Evolutionary conservation across 2,888 invertebrate species (phyloP).

Genomic region (Phanerotoma sp.): DNA sequence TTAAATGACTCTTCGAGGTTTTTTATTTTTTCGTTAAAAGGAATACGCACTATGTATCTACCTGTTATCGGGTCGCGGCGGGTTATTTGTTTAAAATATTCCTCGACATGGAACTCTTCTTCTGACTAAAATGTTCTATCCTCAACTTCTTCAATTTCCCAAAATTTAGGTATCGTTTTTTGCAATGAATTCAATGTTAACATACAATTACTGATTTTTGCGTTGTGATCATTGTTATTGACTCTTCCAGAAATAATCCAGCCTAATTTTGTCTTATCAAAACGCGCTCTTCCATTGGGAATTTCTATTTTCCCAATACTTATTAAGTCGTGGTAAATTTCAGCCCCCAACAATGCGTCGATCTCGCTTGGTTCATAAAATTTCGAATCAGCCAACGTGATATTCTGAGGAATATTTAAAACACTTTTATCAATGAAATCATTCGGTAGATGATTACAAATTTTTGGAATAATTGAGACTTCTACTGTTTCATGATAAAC

Average conservation of each 20-base stretch:
- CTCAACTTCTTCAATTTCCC: no score
- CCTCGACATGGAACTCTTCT: conserved; percentile 31
- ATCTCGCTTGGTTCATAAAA: no score
- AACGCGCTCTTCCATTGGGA: no score
- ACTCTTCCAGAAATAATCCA: no score
- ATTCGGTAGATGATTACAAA: not conserved
- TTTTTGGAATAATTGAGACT: conserved; percentile 7
- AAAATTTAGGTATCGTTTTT: no score
- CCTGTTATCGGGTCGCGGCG: conserved; percentile 30
- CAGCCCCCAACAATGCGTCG: no score
- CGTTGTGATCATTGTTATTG: no score
- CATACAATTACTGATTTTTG: no score
- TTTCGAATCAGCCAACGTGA: conserved; percentile 2
- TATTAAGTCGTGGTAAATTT: no score
- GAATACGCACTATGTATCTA: conserved; percentile 37
- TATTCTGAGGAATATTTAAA: not conserved
- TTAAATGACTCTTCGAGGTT: conserved; percentile 31
- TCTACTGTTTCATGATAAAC: conserved; percentile 3
- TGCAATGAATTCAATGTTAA: no score
- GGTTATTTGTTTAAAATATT: conserved; percentile 33
- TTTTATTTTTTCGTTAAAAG: conserved; percentile 29
- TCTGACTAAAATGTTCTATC: conserved; percentile 27
- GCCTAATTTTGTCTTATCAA: no score
- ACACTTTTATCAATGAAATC: not conserved
- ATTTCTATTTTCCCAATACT: no score